These are phyloP conservation scores for Sesamia inferens DNA, from an alignment of 2,888 invertebrate genomes.

Conservation along the genomic window DNA sequence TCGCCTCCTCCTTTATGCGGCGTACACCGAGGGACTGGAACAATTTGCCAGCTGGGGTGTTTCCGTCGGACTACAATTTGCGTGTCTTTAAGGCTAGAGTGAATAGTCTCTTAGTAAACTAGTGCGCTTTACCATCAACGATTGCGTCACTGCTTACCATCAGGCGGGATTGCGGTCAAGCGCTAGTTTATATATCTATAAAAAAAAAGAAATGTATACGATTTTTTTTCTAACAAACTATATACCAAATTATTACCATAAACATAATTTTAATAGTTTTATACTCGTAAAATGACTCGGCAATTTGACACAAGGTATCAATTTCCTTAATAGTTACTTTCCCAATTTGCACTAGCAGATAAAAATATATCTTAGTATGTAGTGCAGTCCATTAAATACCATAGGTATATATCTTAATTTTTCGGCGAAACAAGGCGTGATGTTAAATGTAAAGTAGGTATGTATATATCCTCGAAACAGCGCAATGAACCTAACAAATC, in stretches of 20 bases:
- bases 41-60: too few relatives aligned
- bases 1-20: too few relatives aligned
- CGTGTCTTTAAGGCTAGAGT: too few relatives aligned
- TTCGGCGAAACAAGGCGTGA: background rate
- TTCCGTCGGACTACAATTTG: too few relatives aligned
- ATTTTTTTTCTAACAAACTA: background rate
- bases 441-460: background rate
- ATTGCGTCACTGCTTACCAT: too few relatives aligned
- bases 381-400: background rate
- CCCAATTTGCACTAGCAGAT: background rate
- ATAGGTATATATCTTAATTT: background rate
- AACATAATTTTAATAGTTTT: background rate
- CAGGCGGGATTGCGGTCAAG: too few relatives aligned
- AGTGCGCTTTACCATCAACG: too few relatives aligned
- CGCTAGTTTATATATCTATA: too few relatives aligned
- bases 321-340: background rate
- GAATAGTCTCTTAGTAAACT: too few relatives aligned
- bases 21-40: too few relatives aligned
- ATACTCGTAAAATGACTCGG: background rate
- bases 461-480: background rate
- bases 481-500: background rate
- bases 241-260: background rate
- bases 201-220: too few relatives aligned
- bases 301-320: background rate
- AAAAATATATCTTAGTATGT: background rate